These are phyloP conservation scores for Elephantulus edwardii DNA, from an alignment of 2,113 vertebrate species.

Conservation along the genomic window DNA sequence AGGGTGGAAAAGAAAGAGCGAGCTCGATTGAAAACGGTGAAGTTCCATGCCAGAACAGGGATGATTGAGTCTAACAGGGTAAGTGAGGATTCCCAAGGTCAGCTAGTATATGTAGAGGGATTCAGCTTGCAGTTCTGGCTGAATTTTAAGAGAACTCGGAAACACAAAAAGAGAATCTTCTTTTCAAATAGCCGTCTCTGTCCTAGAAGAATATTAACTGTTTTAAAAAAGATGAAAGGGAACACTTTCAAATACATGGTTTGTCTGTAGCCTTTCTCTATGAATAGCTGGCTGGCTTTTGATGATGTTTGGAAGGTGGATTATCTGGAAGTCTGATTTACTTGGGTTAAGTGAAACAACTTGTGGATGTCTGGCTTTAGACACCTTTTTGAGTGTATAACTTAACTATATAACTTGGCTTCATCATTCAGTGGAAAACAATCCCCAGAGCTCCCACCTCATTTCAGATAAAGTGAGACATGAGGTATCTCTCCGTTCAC, in stretches of 20 bases:
- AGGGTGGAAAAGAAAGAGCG: constrained; percentile 97
- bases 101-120: not conserved
- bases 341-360: not conserved
- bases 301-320: constrained; percentile 19
- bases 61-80: constrained; percentile 99
- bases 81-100: constrained; percentile 82
- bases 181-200: constrained; percentile 50
- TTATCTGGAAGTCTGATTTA: constrained; percentile 42
- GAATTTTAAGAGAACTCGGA: constrained; percentile 7
- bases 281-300: constrained; percentile 35
- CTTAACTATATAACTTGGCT: not conserved
- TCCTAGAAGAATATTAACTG: constrained; percentile 29
- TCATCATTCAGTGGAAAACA: not conserved
- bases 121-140: constrained; percentile 37
- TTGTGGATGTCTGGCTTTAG: not conserved
- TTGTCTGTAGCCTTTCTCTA: not conserved
- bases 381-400: constrained; percentile 27
- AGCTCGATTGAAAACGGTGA: constrained; percentile 98
- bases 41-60: constrained; percentile 98
- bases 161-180: constrained; percentile 8
- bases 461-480: constrained; percentile 21
- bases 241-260: not conserved
- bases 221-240: constrained; percentile 51
- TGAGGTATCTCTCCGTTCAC: not conserved
- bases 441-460: not conserved